Base-by-base conservation (phyloP, 1,140 invertebrate species). In the Trichomalopsis sarcophagae region DNA sequence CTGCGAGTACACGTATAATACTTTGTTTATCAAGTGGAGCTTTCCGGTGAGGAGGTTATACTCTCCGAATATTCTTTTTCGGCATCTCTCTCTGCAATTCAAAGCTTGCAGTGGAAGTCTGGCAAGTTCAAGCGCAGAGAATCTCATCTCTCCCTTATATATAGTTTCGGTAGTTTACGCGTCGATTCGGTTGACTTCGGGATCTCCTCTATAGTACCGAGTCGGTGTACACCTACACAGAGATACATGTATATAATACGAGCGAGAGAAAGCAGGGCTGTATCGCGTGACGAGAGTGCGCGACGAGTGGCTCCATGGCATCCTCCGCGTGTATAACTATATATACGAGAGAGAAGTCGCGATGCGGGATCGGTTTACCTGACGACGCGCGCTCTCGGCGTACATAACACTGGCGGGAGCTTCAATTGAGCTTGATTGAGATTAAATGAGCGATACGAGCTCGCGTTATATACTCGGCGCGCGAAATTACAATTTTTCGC, bases 171-270 rank as follows among this genome's bases (percentile, higher is more conserved):
- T 0, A 5, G 4, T 74, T 74, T 74, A 74, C 73, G 73, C 73
- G 33, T 40, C 33, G 73, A 21, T 74, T 74, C 73, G 73, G 73
- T 17, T 40, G 73, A 74, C 30, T 74, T 74, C 73, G 73, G 27
- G 11, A 21, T 62, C 21, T 50, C 7, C 13, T 50, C 47, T 50
- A 27, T 50, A 27, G 27, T 50, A 0, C 47, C 47, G 55, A 62
- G 55, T n/a, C 21, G 55, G 13, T 50, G 47, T 50, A 50, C 47
- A 50, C 47, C 14, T 50, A 50, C 13, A 50, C 13, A 13, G 40
- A 7, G 40, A 44, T 44, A 44, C 9, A 44, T 9, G 33, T 36
- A 36, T 33, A 33, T 36, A 4, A 6, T 36, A 36, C 5, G 27
- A 27, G 27, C 27, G 27, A 27, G 27, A 17, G 21, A 21, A n/a